Evolutionary conservation across 2,888 invertebrate genomes (phyloP), one percentile per base, ranked within the genome.

Genomic region (Eristalis arbustorum): DNA sequence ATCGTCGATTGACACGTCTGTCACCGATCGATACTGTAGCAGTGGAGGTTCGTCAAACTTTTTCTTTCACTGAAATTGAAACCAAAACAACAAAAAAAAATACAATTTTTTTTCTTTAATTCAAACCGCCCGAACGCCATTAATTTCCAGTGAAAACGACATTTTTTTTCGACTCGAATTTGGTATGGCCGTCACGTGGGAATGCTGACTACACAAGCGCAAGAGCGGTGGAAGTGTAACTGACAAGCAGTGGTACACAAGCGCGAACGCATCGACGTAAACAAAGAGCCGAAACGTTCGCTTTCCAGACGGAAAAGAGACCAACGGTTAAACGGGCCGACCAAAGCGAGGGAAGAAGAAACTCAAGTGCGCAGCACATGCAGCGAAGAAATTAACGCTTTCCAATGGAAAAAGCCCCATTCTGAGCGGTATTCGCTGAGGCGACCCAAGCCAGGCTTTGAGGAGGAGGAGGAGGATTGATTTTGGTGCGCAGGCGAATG

Each of bases 151-250:
- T 83, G 87, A 87, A 87, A 87, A 75, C 83, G 73, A 71, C 68
- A 63, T 71, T 25, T 37, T 13, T n/a, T 13, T 4, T 11, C 18
- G 49, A 49, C 8, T 8, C 18, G 14, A 23, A 63, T 49, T 87
- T 83, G 57, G 83, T 78, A 87, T 87, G 87, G 59, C 75, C 78
- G 83, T 83, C 87, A 87, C 87, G 87, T 87, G 87, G 87, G 79
- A 87, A 87, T 83, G 83, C 83, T 83, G 83, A 79, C 87, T 75
- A 42, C 23, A 83, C 83, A 75, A 25, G 28, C 23, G 49, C 49
- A 18, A 59, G 62, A 13, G 73, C 62, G 59, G 40, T 72, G 84
- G 75, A 79, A 79, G 63, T 71, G 64, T 71, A 64, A 49, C 34
- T 31, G 59, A 49, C 31, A 2, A 37, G 63, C 28, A 42, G 13